Base-by-base conservation (phyloP, 2,797 vertebrate genomes). In the Periophthalmus magnuspinnatus region DNA sequence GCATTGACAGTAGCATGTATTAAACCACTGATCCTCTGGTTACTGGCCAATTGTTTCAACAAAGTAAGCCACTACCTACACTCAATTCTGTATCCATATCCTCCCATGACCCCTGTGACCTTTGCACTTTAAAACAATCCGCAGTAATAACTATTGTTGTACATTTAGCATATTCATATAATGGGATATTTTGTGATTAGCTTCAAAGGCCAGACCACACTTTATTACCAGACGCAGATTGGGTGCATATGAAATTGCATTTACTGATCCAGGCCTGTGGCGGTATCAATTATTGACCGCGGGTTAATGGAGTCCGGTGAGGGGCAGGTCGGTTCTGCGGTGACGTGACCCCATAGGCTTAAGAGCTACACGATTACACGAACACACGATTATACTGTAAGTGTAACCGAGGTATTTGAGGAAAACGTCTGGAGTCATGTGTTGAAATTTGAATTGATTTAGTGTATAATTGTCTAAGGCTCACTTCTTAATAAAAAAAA, bases 281-380 rank as follows among this genome's bases (percentile, higher is more conserved):
- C 61, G 8, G 52, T 60, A 36, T 48, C 5, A 1, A 45, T n/a
- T 57, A 24, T 59, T 76, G 76, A 67, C 65, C 69, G 7, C 63
- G 62, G 75, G 82, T 84, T 87, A 87, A 88, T 82, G 47, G 79
- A 81, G 68, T 81, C 19, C 0, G 63, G 58, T 48, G 57, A 62
- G 32, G 68, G 70, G 55, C 70, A 69, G 74, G 74, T 70, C 65
- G 71, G 73, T 65, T 32, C 24, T 55, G 34, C 70, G 67, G 41
- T 47, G 48, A 21, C 36, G 5, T 66, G 72, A 75, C 72, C 71
- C 60, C 24, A 11, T 14, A 71, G 65, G 56, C 61, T 72, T 21
- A 69, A 68, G 68, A 70, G 66, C 60, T 78, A 74, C n/a, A n/a
- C n/a, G n/a, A 77, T 72, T n/a, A n/a, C n/a, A n/a, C n/a, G n/a